Evolutionary conservation across 1,140 invertebrate genomes (phyloP), one percentile per base, ranked within the genome.

Genomic region (Pseudomyrmex sp.): DNA sequence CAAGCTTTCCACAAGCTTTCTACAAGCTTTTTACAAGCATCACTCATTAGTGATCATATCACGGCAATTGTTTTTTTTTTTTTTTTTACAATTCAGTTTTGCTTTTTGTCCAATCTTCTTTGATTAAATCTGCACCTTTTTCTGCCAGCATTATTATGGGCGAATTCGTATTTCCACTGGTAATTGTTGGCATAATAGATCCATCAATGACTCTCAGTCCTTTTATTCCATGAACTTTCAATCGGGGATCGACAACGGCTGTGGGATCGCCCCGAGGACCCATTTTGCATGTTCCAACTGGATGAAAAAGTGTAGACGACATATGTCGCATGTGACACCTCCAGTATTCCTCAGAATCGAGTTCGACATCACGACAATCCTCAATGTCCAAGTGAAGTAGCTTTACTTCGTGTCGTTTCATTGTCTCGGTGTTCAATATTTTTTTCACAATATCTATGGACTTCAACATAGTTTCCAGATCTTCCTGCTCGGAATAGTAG

Each of bases 151-250:
- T 97, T 56, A 97, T 96, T 0, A 95, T 96, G 0, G 97, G 95
- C 0, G 97, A 97, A 91, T 97, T 97, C 9, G 97, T 97, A 89
- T 98, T 98, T 4, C 97, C 97, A 89, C 96, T 97, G 0, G 96
- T 96, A 1, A 98, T 96, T 0, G 95, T 95, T 0, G 97, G 97
- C 96, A 97, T 97, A 46, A 97, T 96, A 63, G 96, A 97, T 1
- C 96, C 97, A 89, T 97, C 97, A 46, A 97, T 96, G 0, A 97
- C 97, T 77, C 97, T 93, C 18, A 98, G 91, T 0, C 96, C 95
- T 75, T 96, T 94, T 0, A 97, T 90, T 2, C 96, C 96, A 76
- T 97, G 96, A 0, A 98, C 97, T 86, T 96, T 93, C 2, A 98
- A 90, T 79, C 96, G 92, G 0, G 97, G 95, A 94, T 98, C 97